These are phyloP conservation scores for Thaumatotibia leucotreta DNA, from an alignment of 1,140 invertebrate genomes.

Conservation along the genomic window DNA sequence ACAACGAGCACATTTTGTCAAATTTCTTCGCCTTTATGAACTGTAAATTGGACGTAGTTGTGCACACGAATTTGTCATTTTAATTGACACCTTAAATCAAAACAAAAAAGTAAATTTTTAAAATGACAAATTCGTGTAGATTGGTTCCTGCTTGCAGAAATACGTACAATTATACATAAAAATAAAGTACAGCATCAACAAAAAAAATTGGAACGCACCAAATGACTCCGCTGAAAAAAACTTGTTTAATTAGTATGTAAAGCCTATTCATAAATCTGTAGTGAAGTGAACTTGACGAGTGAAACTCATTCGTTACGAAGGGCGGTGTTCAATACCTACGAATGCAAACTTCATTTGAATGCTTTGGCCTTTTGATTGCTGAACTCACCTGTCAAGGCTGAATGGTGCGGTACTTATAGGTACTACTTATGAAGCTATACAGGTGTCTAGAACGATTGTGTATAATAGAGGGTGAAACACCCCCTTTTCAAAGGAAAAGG, in stretches of 20 bases:
- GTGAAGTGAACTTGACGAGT: neutral
- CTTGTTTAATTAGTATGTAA: neutral
- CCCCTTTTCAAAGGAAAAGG: neutral
- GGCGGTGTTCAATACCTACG: neutral
- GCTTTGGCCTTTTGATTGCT: neutral
- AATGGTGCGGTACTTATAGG: neutral
- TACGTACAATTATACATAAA: too few species aligned
- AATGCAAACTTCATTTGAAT: constrained; percentile 5
- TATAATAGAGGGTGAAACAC: neutral
- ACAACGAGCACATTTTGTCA: too few species aligned
- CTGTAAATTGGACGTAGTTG: too few species aligned
- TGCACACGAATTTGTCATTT: too few species aligned
- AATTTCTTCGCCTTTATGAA: too few species aligned
- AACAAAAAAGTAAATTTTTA: too few species aligned
- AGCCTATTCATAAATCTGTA: neutral
- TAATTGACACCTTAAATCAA: too few species aligned
- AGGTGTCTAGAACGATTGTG: neutral
- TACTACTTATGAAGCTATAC: neutral
- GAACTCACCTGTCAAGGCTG: neutral
- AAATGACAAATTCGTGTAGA: too few species aligned
- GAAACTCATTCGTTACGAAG: neutral
- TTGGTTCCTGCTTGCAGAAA: too few species aligned
- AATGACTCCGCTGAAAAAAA: neutral
- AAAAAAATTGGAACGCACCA: too few species aligned
- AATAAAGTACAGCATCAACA: too few species aligned